Evolutionary conservation across 1,140 invertebrate species (phyloP).

Genomic region (Drosophila ohnishii): DNA sequence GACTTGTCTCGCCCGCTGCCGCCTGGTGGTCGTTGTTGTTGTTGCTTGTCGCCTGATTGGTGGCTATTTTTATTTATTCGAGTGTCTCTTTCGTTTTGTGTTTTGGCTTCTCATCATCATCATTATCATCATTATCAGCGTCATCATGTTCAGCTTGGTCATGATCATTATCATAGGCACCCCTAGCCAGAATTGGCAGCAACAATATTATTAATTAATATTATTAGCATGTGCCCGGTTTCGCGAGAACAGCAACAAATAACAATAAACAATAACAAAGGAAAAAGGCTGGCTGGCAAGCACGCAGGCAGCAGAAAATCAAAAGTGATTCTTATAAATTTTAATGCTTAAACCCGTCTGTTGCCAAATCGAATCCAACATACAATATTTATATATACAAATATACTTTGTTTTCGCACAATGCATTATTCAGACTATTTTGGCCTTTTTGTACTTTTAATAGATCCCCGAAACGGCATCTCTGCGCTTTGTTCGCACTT

Average conservation of each 20-base stretch:
- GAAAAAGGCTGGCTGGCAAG: conserved; percentile 1
- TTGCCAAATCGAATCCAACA: conserved; percentile 5
- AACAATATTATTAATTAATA: conserved; percentile 79
- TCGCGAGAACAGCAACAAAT: conserved; percentile 40
- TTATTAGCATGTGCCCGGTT: conserved; percentile 74
- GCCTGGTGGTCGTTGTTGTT: conserved; percentile 16
- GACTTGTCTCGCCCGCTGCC: conserved; percentile 61
- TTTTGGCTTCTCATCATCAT: conserved; percentile 48
- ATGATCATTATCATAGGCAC: conserved; percentile 17
- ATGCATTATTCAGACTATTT: conserved; percentile 28
- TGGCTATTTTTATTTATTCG: conserved; percentile 45
- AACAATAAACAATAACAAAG: conserved; percentile 50
- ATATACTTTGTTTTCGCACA: neutral
- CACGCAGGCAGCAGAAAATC: conserved; percentile 47
- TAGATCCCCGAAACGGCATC: conserved; percentile 20
- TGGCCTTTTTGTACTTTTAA: conserved; percentile 24
- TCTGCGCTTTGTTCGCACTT: conserved; percentile 26
- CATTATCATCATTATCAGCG: conserved; percentile 36
- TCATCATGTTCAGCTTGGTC: neutral
- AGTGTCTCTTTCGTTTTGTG: conserved; percentile 43
- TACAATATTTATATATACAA: neutral
- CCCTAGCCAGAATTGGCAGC: conserved; percentile 58
- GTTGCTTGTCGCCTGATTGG: conserved; percentile 37
- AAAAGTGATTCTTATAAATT: conserved; percentile 75
- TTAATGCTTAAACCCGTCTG: conserved; percentile 43